phyloP scores from a whole-genome alignment of 2,113 vertebrate genomes.

The Elaphurus davidianus region DNA sequence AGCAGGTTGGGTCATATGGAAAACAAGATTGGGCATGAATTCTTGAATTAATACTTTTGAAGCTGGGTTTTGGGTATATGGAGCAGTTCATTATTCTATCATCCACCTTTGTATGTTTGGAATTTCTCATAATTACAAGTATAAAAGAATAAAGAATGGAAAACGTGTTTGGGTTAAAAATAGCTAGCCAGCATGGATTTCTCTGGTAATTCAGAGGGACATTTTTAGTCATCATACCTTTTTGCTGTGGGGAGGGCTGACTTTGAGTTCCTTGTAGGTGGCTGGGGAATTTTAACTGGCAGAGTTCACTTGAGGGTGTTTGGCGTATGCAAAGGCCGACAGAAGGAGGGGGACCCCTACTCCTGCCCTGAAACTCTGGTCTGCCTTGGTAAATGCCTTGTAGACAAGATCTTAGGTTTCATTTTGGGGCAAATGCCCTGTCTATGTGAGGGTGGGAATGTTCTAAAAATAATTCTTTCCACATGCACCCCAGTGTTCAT shows the following conservation, averaged over 20 bases:
- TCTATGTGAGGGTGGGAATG: background rate
- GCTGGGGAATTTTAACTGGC: background rate
- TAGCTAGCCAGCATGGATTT: background rate
- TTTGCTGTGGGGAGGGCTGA: background rate
- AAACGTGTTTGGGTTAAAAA: background rate
- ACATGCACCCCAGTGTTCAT: background rate
- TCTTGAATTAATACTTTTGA: background rate
- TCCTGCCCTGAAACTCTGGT: background rate
- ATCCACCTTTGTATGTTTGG: background rate
- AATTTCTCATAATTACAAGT: background rate
- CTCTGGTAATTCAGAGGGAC: background rate
- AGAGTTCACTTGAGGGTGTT: background rate
- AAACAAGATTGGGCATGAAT: background rate
- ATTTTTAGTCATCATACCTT: background rate
- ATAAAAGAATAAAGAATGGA: background rate
- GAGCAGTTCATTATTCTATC: background rate
- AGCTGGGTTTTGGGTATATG: background rate
- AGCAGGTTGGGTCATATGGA: background rate
- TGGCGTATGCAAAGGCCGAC: background rate
- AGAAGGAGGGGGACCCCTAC: background rate
- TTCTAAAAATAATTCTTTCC: background rate
- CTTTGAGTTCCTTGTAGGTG: background rate
- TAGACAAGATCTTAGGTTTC: background rate
- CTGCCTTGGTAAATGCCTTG: background rate
- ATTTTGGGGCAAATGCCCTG: background rate